Conservation (phyloP, 2,888 invertebrate species). For the Oscheius sp. region DNA sequence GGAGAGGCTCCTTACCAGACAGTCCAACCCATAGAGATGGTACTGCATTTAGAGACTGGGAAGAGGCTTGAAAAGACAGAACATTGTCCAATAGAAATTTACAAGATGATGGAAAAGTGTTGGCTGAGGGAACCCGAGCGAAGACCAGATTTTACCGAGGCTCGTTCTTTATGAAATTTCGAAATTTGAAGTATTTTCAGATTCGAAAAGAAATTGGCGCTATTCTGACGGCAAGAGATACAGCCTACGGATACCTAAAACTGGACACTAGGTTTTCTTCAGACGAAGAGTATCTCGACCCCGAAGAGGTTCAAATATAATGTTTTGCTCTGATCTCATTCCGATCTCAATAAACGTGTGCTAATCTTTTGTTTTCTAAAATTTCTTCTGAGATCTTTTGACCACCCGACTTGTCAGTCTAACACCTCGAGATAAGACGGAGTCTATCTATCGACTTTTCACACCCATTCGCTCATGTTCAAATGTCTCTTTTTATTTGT, state of each 20-base stretch:
- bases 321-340: neutral
- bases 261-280: constrained; percentile 25
- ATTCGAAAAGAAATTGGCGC: neutral
- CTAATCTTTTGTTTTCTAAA: neutral
- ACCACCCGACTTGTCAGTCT: neutral
- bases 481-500: neutral
- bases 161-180: neutral
- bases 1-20: constrained; percentile 60
- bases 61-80: constrained; percentile 53
- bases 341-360: constrained; percentile 6
- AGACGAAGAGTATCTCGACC: neutral
- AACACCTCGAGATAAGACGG: neutral
- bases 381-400: neutral
- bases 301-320: neutral
- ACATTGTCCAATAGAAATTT: constrained; percentile 61
- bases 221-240: neutral
- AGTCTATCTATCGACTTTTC: neutral
- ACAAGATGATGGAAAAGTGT: constrained; percentile 53
- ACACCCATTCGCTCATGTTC: neutral
- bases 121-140: constrained; percentile 44
- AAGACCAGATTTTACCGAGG: constrained; percentile 50
- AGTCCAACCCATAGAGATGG: constrained; percentile 61
- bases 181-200: neutral
- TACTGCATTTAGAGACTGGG: constrained; percentile 54
- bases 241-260: neutral